phyloP scores from a whole-genome alignment of 2,888 invertebrate species.

The Lordiphosa fenestrarum region DNA sequence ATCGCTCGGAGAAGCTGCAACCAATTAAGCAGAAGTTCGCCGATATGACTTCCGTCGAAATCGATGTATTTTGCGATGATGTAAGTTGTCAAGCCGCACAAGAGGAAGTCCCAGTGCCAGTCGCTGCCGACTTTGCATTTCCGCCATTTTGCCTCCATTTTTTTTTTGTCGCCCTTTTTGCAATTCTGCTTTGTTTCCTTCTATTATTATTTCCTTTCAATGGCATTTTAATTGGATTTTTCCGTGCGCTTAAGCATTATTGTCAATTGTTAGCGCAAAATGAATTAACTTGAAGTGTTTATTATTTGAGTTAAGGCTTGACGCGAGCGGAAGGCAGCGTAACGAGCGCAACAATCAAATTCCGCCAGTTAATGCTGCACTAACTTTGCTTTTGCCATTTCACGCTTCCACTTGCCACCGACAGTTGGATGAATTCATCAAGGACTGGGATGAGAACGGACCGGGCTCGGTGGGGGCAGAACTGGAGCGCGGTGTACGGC shows the following conservation, averaged over 20 bases:
- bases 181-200: constrained; percentile 75
- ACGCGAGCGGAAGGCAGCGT: constrained; percentile 5
- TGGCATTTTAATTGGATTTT: constrained; percentile 79
- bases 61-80: constrained; percentile 80
- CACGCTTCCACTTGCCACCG: too few species aligned
- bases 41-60: constrained; percentile 88
- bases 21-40: constrained; percentile 93
- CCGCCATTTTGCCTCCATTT: constrained; percentile 61
- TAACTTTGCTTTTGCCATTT: constrained; percentile 34
- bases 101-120: constrained; percentile 8
- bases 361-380: constrained; percentile 30
- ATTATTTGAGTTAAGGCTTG: constrained; percentile 75
- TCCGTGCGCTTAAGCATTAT: constrained; percentile 73
- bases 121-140: constrained; percentile 54
- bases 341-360: constrained; percentile 56
- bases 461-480: constrained; percentile 89
- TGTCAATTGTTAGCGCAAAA: constrained; percentile 77
- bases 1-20: constrained; percentile 86
- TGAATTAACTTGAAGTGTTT: constrained; percentile 79
- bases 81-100: constrained; percentile 59
- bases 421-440: constrained; percentile 83
- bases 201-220: constrained; percentile 77
- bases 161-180: constrained; percentile 29
- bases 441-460: constrained; percentile 87
- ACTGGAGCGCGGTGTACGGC: constrained; percentile 86